Percentiles rank a stretch among this genome's conserved stretches.
phyloP scores from a whole-genome alignment of 2,888 invertebrate genomes.

The Ligdia adustata region DNA sequence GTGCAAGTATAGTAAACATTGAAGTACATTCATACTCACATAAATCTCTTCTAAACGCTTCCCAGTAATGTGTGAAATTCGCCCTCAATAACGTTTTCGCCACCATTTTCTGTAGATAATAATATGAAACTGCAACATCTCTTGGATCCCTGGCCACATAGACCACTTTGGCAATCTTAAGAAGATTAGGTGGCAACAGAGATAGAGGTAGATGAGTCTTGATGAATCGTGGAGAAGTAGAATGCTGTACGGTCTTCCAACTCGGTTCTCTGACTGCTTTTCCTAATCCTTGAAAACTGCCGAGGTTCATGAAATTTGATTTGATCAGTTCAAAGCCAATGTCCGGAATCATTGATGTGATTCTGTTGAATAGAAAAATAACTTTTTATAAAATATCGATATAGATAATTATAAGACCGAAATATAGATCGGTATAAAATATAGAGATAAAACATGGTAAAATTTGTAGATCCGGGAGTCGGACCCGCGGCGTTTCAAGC shows the following conservation, averaged over 20 bases:
- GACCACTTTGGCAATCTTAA: constrained; percentile 82
- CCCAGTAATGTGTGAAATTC: constrained; percentile 83
- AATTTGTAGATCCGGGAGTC: no score
- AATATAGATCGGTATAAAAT: no score
- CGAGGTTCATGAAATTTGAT: constrained; percentile 69
- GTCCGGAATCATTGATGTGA: constrained; percentile 65
- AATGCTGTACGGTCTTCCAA: constrained; percentile 62
- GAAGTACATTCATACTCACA: no score
- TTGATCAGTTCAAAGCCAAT: constrained; percentile 68
- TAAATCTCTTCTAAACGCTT: constrained; percentile 84
- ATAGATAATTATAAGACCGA: no score
- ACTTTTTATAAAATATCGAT: no score
- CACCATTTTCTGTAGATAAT: constrained; percentile 86
- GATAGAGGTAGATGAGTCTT: constrained; percentile 87
- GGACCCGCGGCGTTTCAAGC: no score
- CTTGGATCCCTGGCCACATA: constrained; percentile 89
- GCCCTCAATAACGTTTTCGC: constrained; percentile 76
- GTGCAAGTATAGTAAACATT: no score
- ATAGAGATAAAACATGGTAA: no score
- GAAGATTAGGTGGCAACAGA: constrained; percentile 79
- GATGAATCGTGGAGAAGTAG: constrained; percentile 82
- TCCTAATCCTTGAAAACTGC: constrained; percentile 68
- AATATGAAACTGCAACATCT: constrained; percentile 89
- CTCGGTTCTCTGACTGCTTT: constrained; percentile 62
- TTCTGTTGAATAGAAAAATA: constrained; percentile 48